Conservation (phyloP, 2,888 invertebrate species). For the Phyllotreta cruciferae region DNA sequence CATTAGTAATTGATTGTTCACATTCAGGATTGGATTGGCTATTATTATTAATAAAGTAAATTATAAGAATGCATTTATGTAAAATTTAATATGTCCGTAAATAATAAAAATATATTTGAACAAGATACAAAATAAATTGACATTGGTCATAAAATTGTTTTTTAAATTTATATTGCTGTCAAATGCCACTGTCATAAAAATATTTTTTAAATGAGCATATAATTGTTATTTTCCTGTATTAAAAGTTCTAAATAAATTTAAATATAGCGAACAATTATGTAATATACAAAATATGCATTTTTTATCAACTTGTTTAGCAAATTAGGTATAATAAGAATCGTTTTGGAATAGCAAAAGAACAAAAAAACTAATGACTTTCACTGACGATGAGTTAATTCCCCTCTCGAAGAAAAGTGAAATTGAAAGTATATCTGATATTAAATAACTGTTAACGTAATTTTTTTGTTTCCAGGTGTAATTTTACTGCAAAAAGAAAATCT, state of each 20-base stretch:
- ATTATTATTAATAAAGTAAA: too few relatives aligned
- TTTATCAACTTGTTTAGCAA: not conserved
- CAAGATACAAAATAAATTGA: too few relatives aligned
- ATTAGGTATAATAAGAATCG: not conserved
- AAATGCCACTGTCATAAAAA: too few relatives aligned
- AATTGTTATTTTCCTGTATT: not conserved
- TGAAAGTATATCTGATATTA: slow-evolving; percentile 18
- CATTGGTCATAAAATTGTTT: too few relatives aligned
- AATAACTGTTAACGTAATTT: slow-evolving; percentile 11
- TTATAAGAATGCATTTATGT: too few relatives aligned
- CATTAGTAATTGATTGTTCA: too few relatives aligned
- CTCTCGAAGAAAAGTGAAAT: slow-evolving; percentile 30
- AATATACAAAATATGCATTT: not conserved
- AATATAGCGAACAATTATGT: not conserved
- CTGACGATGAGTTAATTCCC: slow-evolving; percentile 22
- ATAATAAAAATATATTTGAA: too few relatives aligned
- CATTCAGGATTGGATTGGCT: too few relatives aligned
- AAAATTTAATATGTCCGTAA: too few relatives aligned
- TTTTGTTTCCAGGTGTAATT: slow-evolving; percentile 1
- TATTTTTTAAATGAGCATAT: too few relatives aligned
- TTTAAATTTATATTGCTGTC: too few relatives aligned
- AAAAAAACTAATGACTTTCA: slow-evolving; percentile 27
- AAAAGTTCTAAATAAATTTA: not conserved
- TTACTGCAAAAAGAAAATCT: too few relatives aligned
- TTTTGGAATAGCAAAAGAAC: not conserved